These are phyloP conservation scores for Chrysemys picta DNA, from an alignment of 2,113 vertebrate genomes.

Conservation along the genomic window DNA sequence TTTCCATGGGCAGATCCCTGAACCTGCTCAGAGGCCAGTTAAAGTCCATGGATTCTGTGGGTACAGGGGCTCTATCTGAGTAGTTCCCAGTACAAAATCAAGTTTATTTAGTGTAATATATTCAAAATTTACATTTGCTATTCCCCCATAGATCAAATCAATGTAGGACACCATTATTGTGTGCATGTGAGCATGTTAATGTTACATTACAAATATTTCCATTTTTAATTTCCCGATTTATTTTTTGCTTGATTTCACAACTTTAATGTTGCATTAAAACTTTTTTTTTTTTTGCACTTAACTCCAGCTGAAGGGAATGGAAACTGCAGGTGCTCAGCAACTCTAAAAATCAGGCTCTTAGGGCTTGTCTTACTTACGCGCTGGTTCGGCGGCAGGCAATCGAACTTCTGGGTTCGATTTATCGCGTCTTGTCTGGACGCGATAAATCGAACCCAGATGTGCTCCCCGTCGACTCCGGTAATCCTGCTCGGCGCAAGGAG, in stretches of 20 bases:
- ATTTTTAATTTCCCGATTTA: not conserved
- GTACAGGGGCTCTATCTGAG: not conserved
- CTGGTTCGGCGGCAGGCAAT: no score
- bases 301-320: not conserved
- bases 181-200: not conserved
- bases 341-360: not conserved
- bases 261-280: not conserved
- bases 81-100: not conserved
- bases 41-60: not conserved
- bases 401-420: no score
- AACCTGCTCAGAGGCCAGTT: not conserved
- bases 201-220: not conserved
- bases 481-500: no score
- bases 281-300: not conserved
- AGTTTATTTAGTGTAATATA: not conserved
- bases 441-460: no score
- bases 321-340: not conserved
- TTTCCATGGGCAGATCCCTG: not conserved
- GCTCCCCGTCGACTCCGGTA: no score
- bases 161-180: not conserved
- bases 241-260: not conserved
- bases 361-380: no score
- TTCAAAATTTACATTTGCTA: not conserved
- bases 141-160: not conserved
- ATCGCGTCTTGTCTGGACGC: no score